Evolutionary conservation across 2,888 invertebrate genomes (phyloP).

Genomic region (Uropetala carovei): DNA sequence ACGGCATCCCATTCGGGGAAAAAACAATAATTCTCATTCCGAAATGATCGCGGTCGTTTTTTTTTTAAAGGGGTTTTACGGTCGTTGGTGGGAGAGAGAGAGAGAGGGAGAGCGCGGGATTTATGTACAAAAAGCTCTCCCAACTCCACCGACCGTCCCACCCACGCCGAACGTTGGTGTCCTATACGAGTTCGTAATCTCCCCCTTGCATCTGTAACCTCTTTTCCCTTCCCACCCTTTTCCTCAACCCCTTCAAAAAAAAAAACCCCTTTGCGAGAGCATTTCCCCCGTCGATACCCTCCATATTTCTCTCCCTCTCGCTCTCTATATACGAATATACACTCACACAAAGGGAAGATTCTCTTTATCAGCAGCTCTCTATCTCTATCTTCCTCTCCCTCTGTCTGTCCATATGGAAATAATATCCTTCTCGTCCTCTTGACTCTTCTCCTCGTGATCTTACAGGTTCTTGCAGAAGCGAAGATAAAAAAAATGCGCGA

Average conservation of each 20-base stretch:
- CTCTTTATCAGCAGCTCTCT: not conserved
- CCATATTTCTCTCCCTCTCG: not conserved
- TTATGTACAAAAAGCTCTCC: slow-evolving; percentile 4
- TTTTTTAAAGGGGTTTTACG: not conserved
- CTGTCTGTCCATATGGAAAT: no score
- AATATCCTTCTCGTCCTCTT: not conserved
- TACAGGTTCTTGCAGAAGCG: not conserved
- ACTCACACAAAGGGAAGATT: not conserved
- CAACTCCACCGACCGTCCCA: not conserved
- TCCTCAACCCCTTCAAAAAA: not conserved
- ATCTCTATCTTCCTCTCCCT: not conserved
- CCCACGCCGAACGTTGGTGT: not conserved
- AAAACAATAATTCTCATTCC: slow-evolving; percentile 1
- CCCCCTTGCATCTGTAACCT: not conserved
- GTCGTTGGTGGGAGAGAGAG: not conserved
- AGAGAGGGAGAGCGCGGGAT: not conserved
- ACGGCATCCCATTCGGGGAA: not conserved
- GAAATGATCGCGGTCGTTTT: not conserved
- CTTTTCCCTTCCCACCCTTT: not conserved
- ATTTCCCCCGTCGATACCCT: not conserved
- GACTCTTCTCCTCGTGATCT: not conserved
- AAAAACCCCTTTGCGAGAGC: not conserved
- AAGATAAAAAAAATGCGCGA: not conserved
- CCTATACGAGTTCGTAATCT: not conserved
- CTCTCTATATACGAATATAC: no score